Evolutionary conservation across 2,113 vertebrate genomes (phyloP), one percentile per base, ranked within the genome.

Genomic region (Columba janthina): DNA sequence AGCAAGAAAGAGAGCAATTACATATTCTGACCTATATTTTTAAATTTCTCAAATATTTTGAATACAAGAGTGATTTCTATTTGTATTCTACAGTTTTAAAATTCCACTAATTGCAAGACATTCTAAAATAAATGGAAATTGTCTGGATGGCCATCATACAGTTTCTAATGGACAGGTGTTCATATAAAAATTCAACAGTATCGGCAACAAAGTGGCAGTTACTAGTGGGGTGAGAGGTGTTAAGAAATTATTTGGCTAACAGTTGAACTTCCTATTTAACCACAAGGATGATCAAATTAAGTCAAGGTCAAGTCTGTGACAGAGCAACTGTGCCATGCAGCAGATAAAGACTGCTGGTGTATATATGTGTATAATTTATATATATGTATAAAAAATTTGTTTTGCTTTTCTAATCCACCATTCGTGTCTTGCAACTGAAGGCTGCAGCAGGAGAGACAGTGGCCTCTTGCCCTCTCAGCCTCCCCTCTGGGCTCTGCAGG

Each of bases 141-240:
- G 15, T 50, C 36, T 94, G 74, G 19, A 85, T 64, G 34, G 36
- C 36, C 40, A 79, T 16, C 26, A 79, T 96, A 46, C 81, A 94
- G 54, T 73, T 89, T 83, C 77, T 95, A 82, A 94, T 48, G 84
- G 80, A 67, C 93, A 88, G 64, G 64, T 88, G 91, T 71, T 91
- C 88, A 31, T 48, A 74, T 64, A 83, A 91, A 86, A 87, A 87
- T 70, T 73, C 75, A 90, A 57, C 64, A 72, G 32, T 42, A 82
- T 56, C 50, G 79, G 67, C 20, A 14, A 76, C 58, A 85, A 95
- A 67, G 72, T 46, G 64, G 38, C 71, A 67, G 78, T 34, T 42
- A 79, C 36, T 44, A 15, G n/a, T 31, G 14, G 62, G 20, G 31
- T 64, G 42, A 93, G 12, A 51, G n/a, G 22, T 38, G 38, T 61